A percentile compares a stretch with the other conserved stretches of the same genome.
phyloP scores from a whole-genome alignment of 2,888 invertebrate species.

The Phania funesta region DNA sequence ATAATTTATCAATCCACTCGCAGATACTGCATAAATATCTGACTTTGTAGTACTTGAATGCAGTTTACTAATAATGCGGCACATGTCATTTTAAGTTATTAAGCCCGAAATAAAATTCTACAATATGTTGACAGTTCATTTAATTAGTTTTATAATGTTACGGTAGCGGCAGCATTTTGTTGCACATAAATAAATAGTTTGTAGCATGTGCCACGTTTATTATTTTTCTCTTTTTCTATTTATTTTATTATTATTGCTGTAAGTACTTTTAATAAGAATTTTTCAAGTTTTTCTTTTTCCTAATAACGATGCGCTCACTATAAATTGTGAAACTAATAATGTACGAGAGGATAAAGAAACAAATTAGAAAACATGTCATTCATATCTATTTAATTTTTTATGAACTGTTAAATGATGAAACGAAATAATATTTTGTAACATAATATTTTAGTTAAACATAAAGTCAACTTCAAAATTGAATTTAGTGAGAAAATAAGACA shows the following conservation, averaged over 20 bases:
- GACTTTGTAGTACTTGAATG: conserved; percentile 39
- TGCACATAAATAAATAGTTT: conserved; percentile 13
- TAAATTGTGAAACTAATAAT: conserved; percentile 4
- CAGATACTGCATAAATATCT: not conserved
- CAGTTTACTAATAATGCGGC: conserved; percentile 59
- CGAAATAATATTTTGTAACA: no score
- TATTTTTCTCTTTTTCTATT: not conserved
- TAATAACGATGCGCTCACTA: conserved; percentile 27
- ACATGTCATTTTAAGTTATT: conserved; percentile 66
- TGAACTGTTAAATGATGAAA: no score
- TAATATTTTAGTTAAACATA: no score
- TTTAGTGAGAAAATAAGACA: no score
- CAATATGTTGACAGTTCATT: conserved; percentile 66
- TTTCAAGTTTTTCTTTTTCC: not conserved
- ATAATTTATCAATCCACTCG: not conserved
- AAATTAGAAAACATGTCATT: no score
- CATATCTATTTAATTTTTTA: no score
- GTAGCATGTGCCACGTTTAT: not conserved
- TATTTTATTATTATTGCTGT: not conserved
- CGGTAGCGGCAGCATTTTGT: not conserved
- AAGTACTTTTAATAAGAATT: not conserved
- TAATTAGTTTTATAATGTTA: conserved; percentile 64
- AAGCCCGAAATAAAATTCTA: conserved; percentile 57
- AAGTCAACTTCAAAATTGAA: no score
- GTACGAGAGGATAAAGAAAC: not conserved